Evolutionary conservation across 2,888 invertebrate species (phyloP).

Genomic region (Sycophila texana): DNA sequence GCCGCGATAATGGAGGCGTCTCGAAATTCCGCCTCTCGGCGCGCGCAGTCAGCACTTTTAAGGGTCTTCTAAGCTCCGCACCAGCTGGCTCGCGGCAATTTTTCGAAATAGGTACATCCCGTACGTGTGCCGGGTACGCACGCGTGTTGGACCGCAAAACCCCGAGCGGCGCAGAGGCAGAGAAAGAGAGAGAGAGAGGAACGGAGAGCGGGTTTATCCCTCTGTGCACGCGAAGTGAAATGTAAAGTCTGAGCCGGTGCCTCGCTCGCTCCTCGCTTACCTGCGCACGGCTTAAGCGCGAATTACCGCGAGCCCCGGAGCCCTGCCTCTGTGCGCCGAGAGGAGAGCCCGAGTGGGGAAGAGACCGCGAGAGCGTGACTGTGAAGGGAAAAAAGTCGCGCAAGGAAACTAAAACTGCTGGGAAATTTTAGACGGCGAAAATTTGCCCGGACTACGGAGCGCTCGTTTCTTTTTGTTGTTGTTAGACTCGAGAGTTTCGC

Average conservation of each 20-base stretch:
- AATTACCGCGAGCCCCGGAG: too few relatives aligned
- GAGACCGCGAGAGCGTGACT: too few relatives aligned
- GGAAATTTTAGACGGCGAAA: too few relatives aligned
- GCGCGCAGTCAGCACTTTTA: conserved; percentile 37
- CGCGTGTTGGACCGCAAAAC: conserved; percentile 17
- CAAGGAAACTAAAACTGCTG: too few relatives aligned
- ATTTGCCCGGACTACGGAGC: too few relatives aligned
- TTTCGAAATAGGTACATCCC: conserved; percentile 12
- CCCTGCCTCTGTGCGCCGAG: too few relatives aligned
- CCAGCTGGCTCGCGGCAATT: conserved; percentile 1
- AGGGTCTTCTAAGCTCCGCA: conserved; percentile 36
- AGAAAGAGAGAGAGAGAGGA: too few relatives aligned
- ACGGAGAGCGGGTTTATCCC: conserved; percentile 18
- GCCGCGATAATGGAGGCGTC: conserved; percentile 18
- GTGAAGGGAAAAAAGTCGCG: too few relatives aligned
- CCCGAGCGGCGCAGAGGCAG: neutral
- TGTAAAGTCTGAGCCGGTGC: conserved; percentile 32
- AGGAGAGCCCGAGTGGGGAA: too few relatives aligned
- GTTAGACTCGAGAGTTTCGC: too few relatives aligned
- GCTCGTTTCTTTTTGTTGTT: too few relatives aligned
- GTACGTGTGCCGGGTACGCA: neutral
- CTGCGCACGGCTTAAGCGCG: neutral
- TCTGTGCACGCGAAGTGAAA: conserved; percentile 31
- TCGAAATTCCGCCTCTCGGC: conserved; percentile 19
- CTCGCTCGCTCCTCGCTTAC: neutral